Evolutionary conservation across 2,113 vertebrate genomes (phyloP).

Genomic region (Hiodon alosoides): DNA sequence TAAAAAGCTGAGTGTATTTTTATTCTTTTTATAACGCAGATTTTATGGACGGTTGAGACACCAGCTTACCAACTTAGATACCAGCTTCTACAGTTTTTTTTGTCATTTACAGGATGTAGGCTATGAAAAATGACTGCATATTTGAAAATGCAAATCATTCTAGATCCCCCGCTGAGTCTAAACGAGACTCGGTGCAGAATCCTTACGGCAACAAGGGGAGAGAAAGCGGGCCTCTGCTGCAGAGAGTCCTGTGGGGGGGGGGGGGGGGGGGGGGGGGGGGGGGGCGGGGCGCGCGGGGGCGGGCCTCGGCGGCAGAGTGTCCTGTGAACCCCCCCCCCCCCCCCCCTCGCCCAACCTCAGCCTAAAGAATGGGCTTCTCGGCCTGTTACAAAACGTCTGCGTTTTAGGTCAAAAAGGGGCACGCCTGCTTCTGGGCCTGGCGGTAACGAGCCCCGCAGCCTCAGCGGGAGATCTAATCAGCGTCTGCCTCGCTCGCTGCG

Average conservation of each 20-base stretch:
- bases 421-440: not conserved
- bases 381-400: not conserved
- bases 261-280: too few species aligned
- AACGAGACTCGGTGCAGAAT: too few species aligned
- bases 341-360: not conserved
- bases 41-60: too few species aligned
- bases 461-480: not conserved
- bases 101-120: slow-evolving; percentile 29
- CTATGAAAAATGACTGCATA: slow-evolving; percentile 31
- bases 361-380: not conserved
- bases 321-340: too few species aligned
- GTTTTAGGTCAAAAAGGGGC: slow-evolving; percentile 10
- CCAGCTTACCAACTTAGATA: too few species aligned
- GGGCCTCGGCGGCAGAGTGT: not conserved
- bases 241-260: too few species aligned
- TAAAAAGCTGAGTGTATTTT: too few species aligned
- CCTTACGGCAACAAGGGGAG: too few species aligned
- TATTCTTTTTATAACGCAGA: too few species aligned
- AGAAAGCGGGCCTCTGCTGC: not conserved
- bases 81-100: not conserved
- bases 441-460: slow-evolving; percentile 11
- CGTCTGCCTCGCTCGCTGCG: not conserved
- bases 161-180: too few species aligned
- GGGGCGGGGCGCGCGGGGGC: too few species aligned
- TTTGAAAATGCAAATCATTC: slow-evolving; percentile 39